Base-by-base conservation (phyloP, 1,140 invertebrate species). In the Bemisia tabaci region DNA sequence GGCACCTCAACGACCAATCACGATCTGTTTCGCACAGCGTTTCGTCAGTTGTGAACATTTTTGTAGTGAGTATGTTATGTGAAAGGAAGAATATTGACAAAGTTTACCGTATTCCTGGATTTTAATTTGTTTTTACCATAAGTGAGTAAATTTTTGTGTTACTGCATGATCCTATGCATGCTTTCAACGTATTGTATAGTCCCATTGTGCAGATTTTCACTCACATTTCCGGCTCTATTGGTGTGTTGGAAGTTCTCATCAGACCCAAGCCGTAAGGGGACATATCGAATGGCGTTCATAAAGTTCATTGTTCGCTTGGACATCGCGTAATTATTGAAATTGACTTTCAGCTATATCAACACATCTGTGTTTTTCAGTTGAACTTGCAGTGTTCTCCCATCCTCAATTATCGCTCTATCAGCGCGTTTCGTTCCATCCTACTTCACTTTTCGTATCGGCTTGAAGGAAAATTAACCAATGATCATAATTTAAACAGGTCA, bases 191-290 rank as follows among this genome's bases (percentile, higher is more conserved):
- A 61, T 59, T 68, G 12, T 24, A 23, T n/a, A 25, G 26, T 60
- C 21, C 25, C 58, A 24, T 17, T n/a, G 33, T 64, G 23, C 59
- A n/a, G 26, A 12, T 26, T 22, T 25, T 61, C n/a, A 23, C 22
- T 59, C 68, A 21, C 33, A 25, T 26, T 58, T 22, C 22, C 27
- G 21, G 23, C 27, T 25, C 17, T 60, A 21, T 58, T 26, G 22
- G 12, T 22, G 61, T 58, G 59, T 63, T 68, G 71, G 63, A 70
- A 72, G 72, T 74, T 73, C 73, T 73, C 72, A 74, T 66, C 73
- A 70, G 69, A 74, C 72, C 74, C 74, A 75, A 75, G 74, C 74
- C 74, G 74, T 74, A 75, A 75, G 72, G 69, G 73, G 73, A 74
- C 73, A 74, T 73, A 73, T 72, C 73, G 70, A 74, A 75, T 75